Percentiles rank a stretch among this genome's conserved stretches.
These are phyloP conservation scores for Cygnus olor DNA, from an alignment of 2,797 vertebrate species.

Conservation along the genomic window DNA sequence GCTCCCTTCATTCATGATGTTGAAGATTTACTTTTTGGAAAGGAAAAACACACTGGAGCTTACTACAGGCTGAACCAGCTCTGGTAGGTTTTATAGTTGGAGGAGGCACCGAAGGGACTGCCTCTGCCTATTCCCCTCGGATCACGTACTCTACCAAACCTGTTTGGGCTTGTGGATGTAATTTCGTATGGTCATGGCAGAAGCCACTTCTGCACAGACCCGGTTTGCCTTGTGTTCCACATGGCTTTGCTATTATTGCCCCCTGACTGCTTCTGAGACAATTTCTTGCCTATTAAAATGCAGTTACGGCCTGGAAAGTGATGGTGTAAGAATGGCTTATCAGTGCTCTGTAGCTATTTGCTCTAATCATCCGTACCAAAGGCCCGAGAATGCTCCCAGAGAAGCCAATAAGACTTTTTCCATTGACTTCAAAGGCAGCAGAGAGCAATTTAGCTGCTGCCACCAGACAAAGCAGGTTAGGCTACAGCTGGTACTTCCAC, in stretches of 20 bases:
- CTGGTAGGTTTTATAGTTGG: not conserved
- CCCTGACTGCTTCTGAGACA: conserved; percentile 69
- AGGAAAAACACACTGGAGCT: not conserved
- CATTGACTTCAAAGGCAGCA: conserved; percentile 68
- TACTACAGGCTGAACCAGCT: not conserved
- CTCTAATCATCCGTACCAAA: conserved; percentile 58
- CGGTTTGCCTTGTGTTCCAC: not conserved
- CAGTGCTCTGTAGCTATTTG: conserved; percentile 60
- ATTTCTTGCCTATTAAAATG: conserved; percentile 75
- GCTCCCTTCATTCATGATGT: not conserved
- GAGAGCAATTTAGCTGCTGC: conserved; percentile 68
- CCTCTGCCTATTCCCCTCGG: not conserved
- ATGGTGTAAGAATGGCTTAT: conserved; percentile 58
- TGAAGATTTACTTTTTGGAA: not conserved
- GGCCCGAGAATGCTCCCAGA: conserved; percentile 60
- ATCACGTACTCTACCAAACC: not conserved
- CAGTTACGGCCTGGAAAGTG: conserved; percentile 48
- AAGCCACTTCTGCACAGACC: conserved; percentile 16
- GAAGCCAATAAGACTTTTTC: conserved; percentile 70
- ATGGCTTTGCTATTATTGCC: conserved; percentile 59
- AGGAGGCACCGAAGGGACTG: not conserved
- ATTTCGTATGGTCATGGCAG: not conserved
- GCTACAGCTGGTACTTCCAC: conserved; percentile 66
- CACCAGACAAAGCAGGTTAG: conserved; percentile 70
- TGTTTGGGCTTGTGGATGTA: not conserved